phyloP scores from a whole-genome alignment of 2,888 invertebrate species.

The Aromia moschata region DNA sequence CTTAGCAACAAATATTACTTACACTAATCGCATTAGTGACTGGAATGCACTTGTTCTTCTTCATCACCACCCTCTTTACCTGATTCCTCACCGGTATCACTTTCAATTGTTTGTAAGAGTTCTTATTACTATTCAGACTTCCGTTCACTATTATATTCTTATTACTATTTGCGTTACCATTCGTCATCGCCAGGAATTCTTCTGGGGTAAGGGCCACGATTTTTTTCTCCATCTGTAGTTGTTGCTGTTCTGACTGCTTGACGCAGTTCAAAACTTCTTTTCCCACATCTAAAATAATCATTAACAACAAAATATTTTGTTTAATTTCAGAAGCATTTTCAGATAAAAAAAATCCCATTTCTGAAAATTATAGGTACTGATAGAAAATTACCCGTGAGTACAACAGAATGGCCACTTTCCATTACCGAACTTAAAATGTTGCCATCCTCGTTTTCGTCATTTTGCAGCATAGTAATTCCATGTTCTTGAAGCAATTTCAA shows the following conservation, averaged over 20 bases:
- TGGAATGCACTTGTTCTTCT: constrained; percentile 56
- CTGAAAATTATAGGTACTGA: too few relatives aligned
- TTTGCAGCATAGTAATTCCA: constrained; percentile 86
- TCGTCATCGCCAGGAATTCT: constrained; percentile 63
- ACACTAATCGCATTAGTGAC: constrained; percentile 43
- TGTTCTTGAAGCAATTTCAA: constrained; percentile 81
- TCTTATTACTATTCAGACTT: constrained; percentile 31
- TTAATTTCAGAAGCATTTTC: too few relatives aligned
- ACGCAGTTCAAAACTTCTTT: constrained; percentile 75
- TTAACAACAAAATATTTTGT: too few relatives aligned
- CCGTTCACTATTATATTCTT: too few relatives aligned
- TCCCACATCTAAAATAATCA: constrained; percentile 75
- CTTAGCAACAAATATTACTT: constrained; percentile 23
- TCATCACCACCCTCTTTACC: constrained; percentile 57
- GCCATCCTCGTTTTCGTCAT: constrained; percentile 70
- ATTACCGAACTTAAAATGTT: constrained; percentile 81
- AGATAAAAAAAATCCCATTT: not conserved
- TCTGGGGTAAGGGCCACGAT: constrained; percentile 67
- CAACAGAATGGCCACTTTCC: constrained; percentile 85
- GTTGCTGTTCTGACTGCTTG: constrained; percentile 58
- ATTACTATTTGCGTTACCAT: constrained; percentile 30
- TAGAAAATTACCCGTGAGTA: constrained; percentile 73
- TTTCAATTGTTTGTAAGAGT: constrained; percentile 49
- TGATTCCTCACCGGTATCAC: constrained; percentile 45
- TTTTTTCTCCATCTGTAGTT: constrained; percentile 59